phyloP scores from a whole-genome alignment of 2,113 vertebrate species.

The Onychostoma macrolepis region DNA sequence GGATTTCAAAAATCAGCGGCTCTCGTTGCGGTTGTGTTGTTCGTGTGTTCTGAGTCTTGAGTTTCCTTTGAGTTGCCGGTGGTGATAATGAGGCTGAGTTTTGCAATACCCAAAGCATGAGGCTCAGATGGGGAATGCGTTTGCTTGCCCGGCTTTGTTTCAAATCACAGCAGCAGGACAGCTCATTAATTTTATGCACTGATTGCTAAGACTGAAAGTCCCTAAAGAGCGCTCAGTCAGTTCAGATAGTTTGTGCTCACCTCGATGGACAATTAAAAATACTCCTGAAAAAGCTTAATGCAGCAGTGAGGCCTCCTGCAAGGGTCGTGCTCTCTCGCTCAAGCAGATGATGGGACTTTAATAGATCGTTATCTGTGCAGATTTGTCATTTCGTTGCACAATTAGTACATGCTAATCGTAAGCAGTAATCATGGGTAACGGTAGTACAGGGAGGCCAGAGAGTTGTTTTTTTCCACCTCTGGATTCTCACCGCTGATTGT shows the following conservation, averaged over 20 bases:
- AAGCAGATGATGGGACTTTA: not conserved
- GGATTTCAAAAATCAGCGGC: not conserved
- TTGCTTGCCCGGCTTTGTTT: slow-evolving; percentile 47
- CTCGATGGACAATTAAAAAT: slow-evolving; percentile 39
- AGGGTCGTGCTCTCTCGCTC: slow-evolving; percentile 3
- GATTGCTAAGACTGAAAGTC: slow-evolving; percentile 45
- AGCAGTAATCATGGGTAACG: slow-evolving; percentile 6
- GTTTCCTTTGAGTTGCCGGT: not conserved
- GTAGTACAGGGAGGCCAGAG: slow-evolving; percentile 17
- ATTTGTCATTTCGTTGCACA: slow-evolving; percentile 36
- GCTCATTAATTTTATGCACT: slow-evolving; percentile 53
- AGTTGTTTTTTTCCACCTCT: slow-evolving; percentile 42
- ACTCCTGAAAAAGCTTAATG: slow-evolving; percentile 7
- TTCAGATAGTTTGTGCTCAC: slow-evolving; percentile 45
- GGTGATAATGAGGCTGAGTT: slow-evolving; percentile 41
- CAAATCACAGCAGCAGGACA: slow-evolving; percentile 34
- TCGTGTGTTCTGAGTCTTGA: not conserved
- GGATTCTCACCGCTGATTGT: slow-evolving; percentile 50
- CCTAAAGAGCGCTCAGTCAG: slow-evolving; percentile 14
- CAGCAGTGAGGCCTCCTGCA: slow-evolving; percentile 26
- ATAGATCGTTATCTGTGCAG: slow-evolving; percentile 24
- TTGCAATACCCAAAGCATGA: slow-evolving; percentile 28
- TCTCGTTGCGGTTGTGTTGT: not conserved
- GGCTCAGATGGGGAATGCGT: slow-evolving; percentile 32
- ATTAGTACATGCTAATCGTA: slow-evolving; percentile 22